These are phyloP conservation scores for Dilophus febrilis DNA, from an alignment of 2,888 invertebrate genomes.

Conservation along the genomic window DNA sequence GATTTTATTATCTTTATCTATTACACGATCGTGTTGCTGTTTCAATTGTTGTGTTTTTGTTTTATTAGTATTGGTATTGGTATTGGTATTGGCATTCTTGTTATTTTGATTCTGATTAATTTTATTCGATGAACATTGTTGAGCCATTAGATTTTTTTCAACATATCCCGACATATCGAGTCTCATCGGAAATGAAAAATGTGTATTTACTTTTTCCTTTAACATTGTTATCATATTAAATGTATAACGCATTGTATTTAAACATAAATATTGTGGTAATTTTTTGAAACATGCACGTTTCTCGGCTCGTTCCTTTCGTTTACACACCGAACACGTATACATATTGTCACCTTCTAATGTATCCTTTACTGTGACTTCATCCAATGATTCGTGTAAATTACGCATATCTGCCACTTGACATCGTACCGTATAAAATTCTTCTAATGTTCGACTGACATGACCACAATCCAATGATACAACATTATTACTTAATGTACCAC, in stretches of 20 bases:
- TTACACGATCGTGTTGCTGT: too few species aligned
- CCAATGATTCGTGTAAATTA: slow-evolving; percentile 82
- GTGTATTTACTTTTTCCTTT: slow-evolving; percentile 93
- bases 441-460: slow-evolving; percentile 84
- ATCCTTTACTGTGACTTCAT: slow-evolving; percentile 95
- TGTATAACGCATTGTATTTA: slow-evolving; percentile 93
- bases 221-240: slow-evolving; percentile 97
- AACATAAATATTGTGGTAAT: slow-evolving; percentile 80
- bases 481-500: slow-evolving; percentile 87
- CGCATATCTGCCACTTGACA: slow-evolving; percentile 96
- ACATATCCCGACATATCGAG: slow-evolving; percentile 91
- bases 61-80: too few species aligned
- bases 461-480: slow-evolving; percentile 90
- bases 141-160: slow-evolving; percentile 82
- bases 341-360: slow-evolving; percentile 94
- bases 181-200: slow-evolving; percentile 86
- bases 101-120: slow-evolving; percentile 18
- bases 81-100: background rate
- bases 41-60: too few species aligned
- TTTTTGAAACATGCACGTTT: slow-evolving; percentile 90
- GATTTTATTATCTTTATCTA: too few species aligned
- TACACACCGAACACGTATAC: slow-evolving; percentile 92
- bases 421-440: slow-evolving; percentile 91
- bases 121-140: slow-evolving; percentile 39
- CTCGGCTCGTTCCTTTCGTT: slow-evolving; percentile 87